Evolutionary conservation across 1,140 invertebrate species (phyloP).

Genomic region (Drosophila quadrilineata): DNA sequence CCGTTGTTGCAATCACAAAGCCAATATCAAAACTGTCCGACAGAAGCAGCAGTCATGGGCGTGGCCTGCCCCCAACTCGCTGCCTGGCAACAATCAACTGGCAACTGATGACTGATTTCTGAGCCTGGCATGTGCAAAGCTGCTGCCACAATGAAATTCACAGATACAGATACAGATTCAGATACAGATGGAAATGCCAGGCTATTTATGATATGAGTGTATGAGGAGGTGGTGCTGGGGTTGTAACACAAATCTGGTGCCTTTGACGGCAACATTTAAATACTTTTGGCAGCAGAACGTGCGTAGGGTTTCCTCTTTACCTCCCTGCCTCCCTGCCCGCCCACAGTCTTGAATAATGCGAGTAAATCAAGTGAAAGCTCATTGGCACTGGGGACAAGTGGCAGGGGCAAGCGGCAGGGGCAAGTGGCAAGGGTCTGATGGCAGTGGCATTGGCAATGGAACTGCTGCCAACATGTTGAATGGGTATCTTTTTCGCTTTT

Average conservation of each 20-base stretch:
- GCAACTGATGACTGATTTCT: conserved; percentile 28
- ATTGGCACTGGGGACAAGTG: conserved; percentile 58
- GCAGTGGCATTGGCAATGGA: too few relatives aligned
- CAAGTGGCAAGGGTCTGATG: too few relatives aligned
- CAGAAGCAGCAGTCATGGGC: conserved; percentile 28
- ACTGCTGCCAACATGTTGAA: too few relatives aligned
- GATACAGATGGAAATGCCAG: conserved; percentile 46
- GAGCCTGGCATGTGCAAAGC: conserved; percentile 53
- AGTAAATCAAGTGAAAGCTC: conserved; percentile 55
- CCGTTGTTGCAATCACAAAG: conserved; percentile 65
- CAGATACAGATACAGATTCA: too few relatives aligned
- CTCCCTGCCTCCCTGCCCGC: neutral
- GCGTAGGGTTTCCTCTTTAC: conserved; percentile 5
- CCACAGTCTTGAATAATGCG: conserved; percentile 29
- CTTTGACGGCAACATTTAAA: conserved; percentile 70
- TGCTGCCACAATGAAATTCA: conserved; percentile 26
- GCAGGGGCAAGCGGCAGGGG: too few relatives aligned
- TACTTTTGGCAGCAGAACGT: conserved; percentile 69
- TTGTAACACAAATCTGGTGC: conserved; percentile 44
- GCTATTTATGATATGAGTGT: neutral
- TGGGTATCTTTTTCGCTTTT: too few relatives aligned
- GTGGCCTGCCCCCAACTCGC: conserved; percentile 4
- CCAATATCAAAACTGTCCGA: conserved; percentile 12
- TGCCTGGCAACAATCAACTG: conserved; percentile 1
- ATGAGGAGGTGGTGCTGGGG: too few relatives aligned